Conservation (phyloP, 2,113 vertebrate species). For the Rhineura floridana region DNA sequence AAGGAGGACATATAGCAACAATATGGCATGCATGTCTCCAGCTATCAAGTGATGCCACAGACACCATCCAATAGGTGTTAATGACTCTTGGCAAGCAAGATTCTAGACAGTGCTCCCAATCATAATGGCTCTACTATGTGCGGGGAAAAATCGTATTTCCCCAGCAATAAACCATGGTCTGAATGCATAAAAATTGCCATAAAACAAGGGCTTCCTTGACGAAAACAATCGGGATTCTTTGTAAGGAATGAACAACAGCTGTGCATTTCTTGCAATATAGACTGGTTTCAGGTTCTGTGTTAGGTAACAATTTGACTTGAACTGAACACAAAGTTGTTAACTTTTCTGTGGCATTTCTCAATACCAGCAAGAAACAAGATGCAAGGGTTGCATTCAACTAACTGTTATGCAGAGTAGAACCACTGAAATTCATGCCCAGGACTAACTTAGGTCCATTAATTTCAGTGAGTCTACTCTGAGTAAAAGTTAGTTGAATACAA, state of each 20-base stretch:
- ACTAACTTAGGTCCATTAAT: too few relatives aligned
- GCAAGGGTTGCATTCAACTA: neutral
- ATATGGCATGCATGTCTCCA: neutral
- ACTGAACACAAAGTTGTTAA: neutral
- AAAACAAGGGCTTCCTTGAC: neutral
- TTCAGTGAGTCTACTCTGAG: too few relatives aligned
- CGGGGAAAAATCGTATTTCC: neutral
- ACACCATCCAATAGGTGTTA: neutral
- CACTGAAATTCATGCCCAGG: too few relatives aligned
- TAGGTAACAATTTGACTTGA: neutral
- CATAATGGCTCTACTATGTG: neutral
- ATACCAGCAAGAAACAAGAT: neutral
- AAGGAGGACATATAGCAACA: too few relatives aligned
- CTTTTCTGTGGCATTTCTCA: neutral
- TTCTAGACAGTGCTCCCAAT: neutral
- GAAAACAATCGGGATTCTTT: neutral
- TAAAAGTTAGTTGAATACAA: too few relatives aligned
- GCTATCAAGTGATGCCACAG: too few relatives aligned
- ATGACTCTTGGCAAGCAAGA: neutral
- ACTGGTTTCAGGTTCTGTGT: neutral
- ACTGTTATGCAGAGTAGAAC: too few relatives aligned
- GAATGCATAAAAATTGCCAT: neutral
- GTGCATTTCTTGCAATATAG: neutral
- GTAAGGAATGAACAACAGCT: neutral
- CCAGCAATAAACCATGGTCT: neutral